Evolutionary conservation across 2,113 vertebrate genomes (phyloP).

Genomic region (Nycticorax nycticorax): DNA sequence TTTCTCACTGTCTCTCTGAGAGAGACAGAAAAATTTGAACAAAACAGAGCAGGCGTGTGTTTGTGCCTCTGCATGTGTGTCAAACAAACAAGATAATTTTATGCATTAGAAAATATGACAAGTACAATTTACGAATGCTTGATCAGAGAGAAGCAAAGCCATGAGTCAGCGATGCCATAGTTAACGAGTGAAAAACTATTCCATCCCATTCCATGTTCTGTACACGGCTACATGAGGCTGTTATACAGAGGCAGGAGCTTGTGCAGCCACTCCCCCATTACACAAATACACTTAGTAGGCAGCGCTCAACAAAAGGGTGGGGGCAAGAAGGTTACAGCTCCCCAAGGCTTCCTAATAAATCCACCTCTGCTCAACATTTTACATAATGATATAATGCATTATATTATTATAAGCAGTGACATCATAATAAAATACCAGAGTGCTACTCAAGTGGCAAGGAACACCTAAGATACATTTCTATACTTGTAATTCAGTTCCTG

Average conservation of each 20-base stretch:
- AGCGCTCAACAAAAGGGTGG: background rate
- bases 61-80: background rate
- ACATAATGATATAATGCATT: constrained; percentile 46
- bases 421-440: constrained; percentile 32
- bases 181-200: background rate
- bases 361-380: constrained; percentile 20
- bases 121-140: background rate
- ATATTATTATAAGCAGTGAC: constrained; percentile 35
- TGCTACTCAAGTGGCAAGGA: constrained; percentile 30
- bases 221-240: background rate
- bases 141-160: constrained; percentile 38
- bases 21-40: background rate
- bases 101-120: constrained; percentile 32
- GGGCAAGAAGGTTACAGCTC: background rate
- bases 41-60: background rate
- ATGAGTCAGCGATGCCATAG: constrained; percentile 13
- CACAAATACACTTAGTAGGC: background rate
- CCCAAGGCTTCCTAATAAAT: constrained; percentile 42
- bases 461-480: constrained; percentile 43
- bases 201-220: background rate
- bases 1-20: background rate
- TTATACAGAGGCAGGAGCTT: background rate
- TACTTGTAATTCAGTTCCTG: constrained; percentile 30
- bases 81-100: constrained; percentile 31
- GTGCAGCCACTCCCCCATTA: background rate